A percentile compares a stretch with the other conserved stretches of the same genome.
These are phyloP conservation scores for Metalampra italica DNA, from an alignment of 2,888 invertebrate species.

Conservation along the genomic window DNA sequence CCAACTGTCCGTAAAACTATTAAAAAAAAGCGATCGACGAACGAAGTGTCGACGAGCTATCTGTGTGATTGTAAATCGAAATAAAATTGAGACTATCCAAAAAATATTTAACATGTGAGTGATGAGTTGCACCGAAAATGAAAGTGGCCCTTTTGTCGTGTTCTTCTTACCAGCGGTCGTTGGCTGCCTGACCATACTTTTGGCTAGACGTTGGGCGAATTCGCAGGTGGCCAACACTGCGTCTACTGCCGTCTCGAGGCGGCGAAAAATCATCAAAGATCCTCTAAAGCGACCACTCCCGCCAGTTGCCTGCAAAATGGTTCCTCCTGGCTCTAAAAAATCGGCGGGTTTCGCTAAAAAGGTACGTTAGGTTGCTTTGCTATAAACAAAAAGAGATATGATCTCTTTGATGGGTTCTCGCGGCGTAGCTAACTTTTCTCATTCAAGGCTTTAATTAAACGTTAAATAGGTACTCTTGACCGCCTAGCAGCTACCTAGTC, in stretches of 20 bases:
- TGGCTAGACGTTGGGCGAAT: slow-evolving; percentile 72
- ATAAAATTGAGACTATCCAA: slow-evolving; percentile 53
- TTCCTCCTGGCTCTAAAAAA: slow-evolving; percentile 63
- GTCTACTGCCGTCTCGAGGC: slow-evolving; percentile 68
- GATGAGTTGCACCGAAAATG: slow-evolving; percentile 79
- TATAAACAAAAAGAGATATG: no score
- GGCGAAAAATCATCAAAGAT: slow-evolving; percentile 74
- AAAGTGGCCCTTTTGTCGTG: slow-evolving; percentile 76
- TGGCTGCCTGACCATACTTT: slow-evolving; percentile 72
- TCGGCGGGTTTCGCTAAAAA: slow-evolving; percentile 54
- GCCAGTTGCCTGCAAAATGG: slow-evolving; percentile 64
- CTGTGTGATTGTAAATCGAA: slow-evolving; percentile 22
- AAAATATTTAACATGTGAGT: slow-evolving; percentile 75
- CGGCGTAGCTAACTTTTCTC: no score
- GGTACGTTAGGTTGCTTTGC: slow-evolving; percentile 46
- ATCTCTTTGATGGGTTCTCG: no score
- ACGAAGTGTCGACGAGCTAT: not conserved
- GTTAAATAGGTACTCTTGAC: no score
- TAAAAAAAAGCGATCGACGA: not conserved
- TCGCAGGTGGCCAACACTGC: slow-evolving; percentile 66
- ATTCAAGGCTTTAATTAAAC: no score
- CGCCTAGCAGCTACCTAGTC: no score
- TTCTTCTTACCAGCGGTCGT: slow-evolving; percentile 75
- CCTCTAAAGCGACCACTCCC: slow-evolving; percentile 70
- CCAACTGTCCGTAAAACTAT: no score